Conservation (phyloP, 53 echinoderm and acorn worm species). For the Arbacia lixula region DNA sequence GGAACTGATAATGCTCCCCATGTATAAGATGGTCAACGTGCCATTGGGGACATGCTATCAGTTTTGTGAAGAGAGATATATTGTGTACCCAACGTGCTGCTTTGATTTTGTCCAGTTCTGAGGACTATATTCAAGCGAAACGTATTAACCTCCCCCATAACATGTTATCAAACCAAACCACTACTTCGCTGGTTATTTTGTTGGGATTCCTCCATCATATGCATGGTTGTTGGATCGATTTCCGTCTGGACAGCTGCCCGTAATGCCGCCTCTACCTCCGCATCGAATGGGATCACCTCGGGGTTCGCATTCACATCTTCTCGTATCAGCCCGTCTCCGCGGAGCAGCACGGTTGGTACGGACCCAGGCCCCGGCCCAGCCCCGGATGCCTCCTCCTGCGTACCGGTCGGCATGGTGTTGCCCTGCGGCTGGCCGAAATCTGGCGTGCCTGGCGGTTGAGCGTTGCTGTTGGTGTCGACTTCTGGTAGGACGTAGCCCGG, state of each 20-base stretch:
- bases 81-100: too few relatives aligned
- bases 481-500: conserved; percentile 11
- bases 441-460: conserved; percentile 34
- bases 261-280: conserved; percentile 22
- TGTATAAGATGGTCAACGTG: too few relatives aligned
- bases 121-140: too few relatives aligned
- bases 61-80: too few relatives aligned
- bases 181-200: conserved; percentile 7
- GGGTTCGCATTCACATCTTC: conserved; percentile 9
- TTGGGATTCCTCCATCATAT: too few relatives aligned
- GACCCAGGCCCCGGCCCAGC: conserved; percentile 12
- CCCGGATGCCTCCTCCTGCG: conserved; percentile 10
- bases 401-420: background rate
- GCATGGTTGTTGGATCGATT: background rate
- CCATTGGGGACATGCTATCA: too few relatives aligned
- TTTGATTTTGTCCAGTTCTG: too few relatives aligned
- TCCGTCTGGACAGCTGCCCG: conserved; percentile 15
- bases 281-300: conserved; percentile 20
- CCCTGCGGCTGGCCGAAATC: conserved; percentile 54
- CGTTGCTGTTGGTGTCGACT: conserved; percentile 16
- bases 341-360: background rate
- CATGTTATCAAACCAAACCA: conserved; percentile 18
- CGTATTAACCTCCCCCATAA: too few relatives aligned
- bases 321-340: conserved; percentile 30
- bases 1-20: too few relatives aligned